Conservation (phyloP, 2,888 invertebrate species). For the Petrophora chlorosata region DNA sequence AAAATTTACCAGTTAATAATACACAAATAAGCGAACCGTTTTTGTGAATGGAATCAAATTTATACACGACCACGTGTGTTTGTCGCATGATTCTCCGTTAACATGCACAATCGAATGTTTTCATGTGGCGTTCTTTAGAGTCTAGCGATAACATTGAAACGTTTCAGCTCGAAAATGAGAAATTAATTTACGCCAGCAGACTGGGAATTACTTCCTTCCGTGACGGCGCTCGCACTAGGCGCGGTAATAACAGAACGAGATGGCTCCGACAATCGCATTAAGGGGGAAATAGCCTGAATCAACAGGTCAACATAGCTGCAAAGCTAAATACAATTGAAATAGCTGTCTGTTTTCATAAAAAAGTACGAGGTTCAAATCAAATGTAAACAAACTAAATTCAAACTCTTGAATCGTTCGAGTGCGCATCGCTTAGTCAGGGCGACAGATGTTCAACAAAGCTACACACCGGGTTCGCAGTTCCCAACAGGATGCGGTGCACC, state of each 20-base stretch:
- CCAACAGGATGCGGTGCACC: conserved; percentile 76
- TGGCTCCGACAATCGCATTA: conserved; percentile 67
- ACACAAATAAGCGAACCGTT: background rate
- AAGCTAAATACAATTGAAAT: conserved; percentile 31
- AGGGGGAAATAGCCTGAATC: conserved; percentile 73
- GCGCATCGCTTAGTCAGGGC: conserved; percentile 21
- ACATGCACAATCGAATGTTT: conserved; percentile 8
- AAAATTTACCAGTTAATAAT: background rate
- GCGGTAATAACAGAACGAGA: conserved; percentile 76
- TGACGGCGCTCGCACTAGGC: conserved; percentile 48
- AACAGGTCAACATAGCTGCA: conserved; percentile 61
- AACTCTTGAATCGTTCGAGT: conserved; percentile 16
- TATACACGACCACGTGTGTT: background rate
- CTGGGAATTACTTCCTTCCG: conserved; percentile 80
- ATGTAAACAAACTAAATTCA: conserved; percentile 20
- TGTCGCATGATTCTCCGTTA: conserved; percentile 11
- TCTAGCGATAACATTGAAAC: conserved; percentile 20
- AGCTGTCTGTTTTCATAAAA: conserved; percentile 12
- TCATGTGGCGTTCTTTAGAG: conserved; percentile 15
- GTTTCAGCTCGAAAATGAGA: conserved; percentile 39
- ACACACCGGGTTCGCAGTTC: conserved; percentile 58
- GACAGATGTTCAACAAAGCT: conserved; percentile 71
- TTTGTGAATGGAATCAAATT: background rate
- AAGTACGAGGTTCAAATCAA: conserved; percentile 19
- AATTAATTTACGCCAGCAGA: conserved; percentile 61